These are phyloP conservation scores for Tautogolabrus adspersus DNA, from an alignment of 2,113 vertebrate genomes.

Conservation along the genomic window DNA sequence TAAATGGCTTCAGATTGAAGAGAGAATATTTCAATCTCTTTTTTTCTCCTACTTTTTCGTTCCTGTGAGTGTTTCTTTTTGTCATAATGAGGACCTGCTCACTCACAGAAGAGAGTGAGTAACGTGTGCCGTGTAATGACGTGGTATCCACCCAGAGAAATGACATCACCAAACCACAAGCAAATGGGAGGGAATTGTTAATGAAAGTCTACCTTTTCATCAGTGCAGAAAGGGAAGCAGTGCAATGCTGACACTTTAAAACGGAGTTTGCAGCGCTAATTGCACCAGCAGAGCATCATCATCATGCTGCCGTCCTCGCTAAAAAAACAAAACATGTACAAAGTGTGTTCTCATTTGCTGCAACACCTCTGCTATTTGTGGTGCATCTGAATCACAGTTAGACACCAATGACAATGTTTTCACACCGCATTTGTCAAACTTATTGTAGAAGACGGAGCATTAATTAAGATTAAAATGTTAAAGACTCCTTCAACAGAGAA, in stretches of 20 bases:
- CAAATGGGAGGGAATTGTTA: constrained; percentile 19
- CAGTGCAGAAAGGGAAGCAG: not conserved
- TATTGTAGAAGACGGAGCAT: not conserved
- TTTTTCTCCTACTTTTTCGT: constrained; percentile 53
- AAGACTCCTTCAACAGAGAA: constrained; percentile 3
- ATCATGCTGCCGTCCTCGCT: constrained; percentile 2
- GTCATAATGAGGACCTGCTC: constrained; percentile 73
- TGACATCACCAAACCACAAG: constrained; percentile 73
- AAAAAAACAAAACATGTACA: constrained; percentile 42
- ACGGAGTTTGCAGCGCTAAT: constrained; percentile 63
- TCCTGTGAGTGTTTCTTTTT: constrained; percentile 63
- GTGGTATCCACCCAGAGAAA: constrained; percentile 86
- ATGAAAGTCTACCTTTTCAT: constrained; percentile 32
- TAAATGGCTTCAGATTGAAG: constrained; percentile 48
- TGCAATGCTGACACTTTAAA: constrained; percentile 38
- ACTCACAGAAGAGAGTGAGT: constrained; percentile 73
- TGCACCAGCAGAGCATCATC: constrained; percentile 49
- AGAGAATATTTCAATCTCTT: constrained; percentile 39
- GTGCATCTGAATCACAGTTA: not conserved
- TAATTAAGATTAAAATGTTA: constrained; percentile 20
- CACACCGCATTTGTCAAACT: constrained; percentile 23
- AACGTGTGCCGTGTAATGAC: constrained; percentile 78
- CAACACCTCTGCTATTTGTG: constrained; percentile 23
- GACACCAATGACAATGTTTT: constrained; percentile 15
- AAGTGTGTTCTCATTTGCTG: constrained; percentile 66